phyloP scores from a whole-genome alignment of 2,797 vertebrate species.

The Muscicapa comitata region DNA sequence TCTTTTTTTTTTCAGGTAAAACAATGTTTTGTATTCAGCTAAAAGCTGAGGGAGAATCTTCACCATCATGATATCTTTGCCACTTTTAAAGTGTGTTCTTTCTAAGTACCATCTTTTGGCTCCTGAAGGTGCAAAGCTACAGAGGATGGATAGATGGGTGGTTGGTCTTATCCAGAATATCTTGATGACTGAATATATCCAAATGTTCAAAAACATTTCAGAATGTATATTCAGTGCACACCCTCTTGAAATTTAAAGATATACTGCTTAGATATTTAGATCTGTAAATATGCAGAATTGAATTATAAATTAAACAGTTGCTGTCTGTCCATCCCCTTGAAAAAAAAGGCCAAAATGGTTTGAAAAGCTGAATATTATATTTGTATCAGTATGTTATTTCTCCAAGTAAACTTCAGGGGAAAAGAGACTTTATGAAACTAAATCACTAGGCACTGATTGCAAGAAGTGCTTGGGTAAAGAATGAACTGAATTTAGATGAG shows the following conservation, averaged over 20 bases:
- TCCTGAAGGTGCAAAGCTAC: background rate
- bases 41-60: background rate
- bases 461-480: background rate
- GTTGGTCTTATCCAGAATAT: background rate
- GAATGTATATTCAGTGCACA: background rate
- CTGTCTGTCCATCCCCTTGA: background rate
- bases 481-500: constrained; percentile 2
- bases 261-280: background rate
- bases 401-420: background rate
- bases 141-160: background rate
- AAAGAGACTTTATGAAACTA: background rate
- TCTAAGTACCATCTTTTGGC: background rate
- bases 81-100: background rate
- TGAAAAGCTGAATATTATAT: background rate
- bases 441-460: background rate
- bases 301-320: background rate
- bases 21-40: background rate
- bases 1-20: background rate
- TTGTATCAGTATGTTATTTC: background rate
- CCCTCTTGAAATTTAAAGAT: background rate
- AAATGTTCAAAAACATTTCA: background rate
- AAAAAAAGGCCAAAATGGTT: background rate
- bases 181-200: background rate
- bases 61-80: background rate
- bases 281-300: background rate